Evolutionary conservation across 1,140 invertebrate species (phyloP).

Genomic region (Leptinotarsa lineolata): DNA sequence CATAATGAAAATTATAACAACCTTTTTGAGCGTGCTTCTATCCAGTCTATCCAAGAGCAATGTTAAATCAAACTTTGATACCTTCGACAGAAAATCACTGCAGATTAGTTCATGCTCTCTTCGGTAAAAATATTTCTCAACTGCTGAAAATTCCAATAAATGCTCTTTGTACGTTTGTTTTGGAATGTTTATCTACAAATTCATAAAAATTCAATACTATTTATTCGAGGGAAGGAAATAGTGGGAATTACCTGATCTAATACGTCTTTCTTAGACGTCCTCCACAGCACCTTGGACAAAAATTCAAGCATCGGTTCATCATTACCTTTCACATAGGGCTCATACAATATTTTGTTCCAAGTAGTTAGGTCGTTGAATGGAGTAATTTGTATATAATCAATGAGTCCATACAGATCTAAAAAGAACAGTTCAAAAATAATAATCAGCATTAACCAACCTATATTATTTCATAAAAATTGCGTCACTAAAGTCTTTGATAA

Average conservation of each 20-base stretch:
- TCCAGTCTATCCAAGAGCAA: conserved; percentile 49
- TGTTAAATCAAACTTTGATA: conserved; percentile 43
- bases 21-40: conserved; percentile 47
- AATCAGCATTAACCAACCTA: background rate
- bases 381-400: conserved; percentile 70
- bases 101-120: conserved; percentile 56
- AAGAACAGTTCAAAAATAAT: conserved; percentile 39
- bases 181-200: conserved; percentile 58
- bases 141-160: conserved; percentile 58
- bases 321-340: conserved; percentile 61
- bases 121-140: conserved; percentile 62
- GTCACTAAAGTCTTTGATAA: too few relatives aligned
- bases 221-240: too few relatives aligned
- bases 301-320: conserved; percentile 59
- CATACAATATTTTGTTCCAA: conserved; percentile 64
- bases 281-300: conserved; percentile 70
- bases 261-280: conserved; percentile 70
- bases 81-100: conserved; percentile 45
- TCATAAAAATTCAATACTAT: background rate
- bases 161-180: conserved; percentile 57
- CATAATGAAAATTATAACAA: background rate
- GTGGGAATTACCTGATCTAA: conserved; percentile 54
- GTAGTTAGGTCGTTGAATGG: conserved; percentile 61
- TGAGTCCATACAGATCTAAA: conserved; percentile 70
- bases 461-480: background rate